Evolutionary conservation across 2,888 invertebrate species (phyloP).

Genomic region (Drosophila austrosaltans): DNA sequence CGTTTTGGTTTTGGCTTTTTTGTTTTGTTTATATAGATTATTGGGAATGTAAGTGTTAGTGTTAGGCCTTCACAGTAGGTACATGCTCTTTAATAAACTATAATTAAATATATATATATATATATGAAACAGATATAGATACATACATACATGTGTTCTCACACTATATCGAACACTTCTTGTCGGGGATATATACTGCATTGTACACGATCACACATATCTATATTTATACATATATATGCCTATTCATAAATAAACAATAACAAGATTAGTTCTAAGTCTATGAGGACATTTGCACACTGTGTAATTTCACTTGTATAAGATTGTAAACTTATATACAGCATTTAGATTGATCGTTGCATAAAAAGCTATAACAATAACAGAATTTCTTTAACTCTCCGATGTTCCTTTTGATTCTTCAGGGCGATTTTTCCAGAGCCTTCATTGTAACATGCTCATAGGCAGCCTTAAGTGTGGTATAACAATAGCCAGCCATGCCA

Average conservation of each 20-base stretch:
- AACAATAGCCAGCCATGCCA: conserved; percentile 83
- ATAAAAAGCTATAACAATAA: conserved; percentile 53
- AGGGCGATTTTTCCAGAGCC: conserved; percentile 64
- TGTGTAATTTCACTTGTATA: conserved; percentile 32
- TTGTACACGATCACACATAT: conserved; percentile 21
- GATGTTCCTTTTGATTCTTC: conserved; percentile 23
- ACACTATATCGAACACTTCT: conserved; percentile 8
- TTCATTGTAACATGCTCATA: conserved; percentile 81
- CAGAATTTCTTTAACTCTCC: conserved; percentile 22
- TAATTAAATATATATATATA: conserved; percentile 30
- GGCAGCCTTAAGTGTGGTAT: conserved; percentile 82
- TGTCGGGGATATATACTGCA: neutral
- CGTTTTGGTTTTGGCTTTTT: neutral
- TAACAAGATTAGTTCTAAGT: conserved; percentile 33
- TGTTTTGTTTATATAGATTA: conserved; percentile 26
- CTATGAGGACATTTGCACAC: conserved; percentile 46
- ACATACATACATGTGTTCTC: conserved; percentile 43
- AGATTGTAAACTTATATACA: conserved; percentile 30
- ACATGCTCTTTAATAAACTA: conserved; percentile 29
- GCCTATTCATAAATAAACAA: conserved; percentile 26
- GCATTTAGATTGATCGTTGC: conserved; percentile 52
- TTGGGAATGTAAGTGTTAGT: conserved; percentile 38
- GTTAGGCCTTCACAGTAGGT: conserved; percentile 15
- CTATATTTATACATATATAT: conserved; percentile 38
- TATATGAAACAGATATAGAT: conserved; percentile 39